Base-by-base conservation (phyloP, 2,888 invertebrate species). In the Xestobium rufovillosum region DNA sequence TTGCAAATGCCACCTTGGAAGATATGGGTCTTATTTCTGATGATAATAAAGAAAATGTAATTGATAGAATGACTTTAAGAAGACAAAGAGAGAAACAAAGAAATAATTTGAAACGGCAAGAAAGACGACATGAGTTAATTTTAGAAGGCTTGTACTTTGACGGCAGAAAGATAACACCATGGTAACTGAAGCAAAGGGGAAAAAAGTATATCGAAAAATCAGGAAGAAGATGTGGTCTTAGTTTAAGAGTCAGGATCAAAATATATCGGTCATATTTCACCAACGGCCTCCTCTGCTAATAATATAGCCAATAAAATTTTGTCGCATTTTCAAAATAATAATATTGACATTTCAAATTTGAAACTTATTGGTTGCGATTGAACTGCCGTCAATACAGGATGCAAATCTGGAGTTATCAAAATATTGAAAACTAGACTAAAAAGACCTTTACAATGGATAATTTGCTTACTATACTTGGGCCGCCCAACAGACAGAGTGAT, bases 381-480 rank as follows among this genome's bases (percentile, higher is more conserved):
- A 8, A 52, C 46, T 19, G 45, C 36, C 13, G 43, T 42, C n/a
- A 52, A 50, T 32, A 49, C 49, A 4, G 53, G 53, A 4, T 26
- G 30, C 12, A 39, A 49, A 26, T 38, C 39, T 26, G 52, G 52
- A 11, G 44, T 50, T 6, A 51, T 52, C 14, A 29, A 17, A n/a
- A 33, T 36, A 8, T 14, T 53, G 6, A 48, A 55, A 41, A 34
- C 36, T 26, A 12, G 44, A 13, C 29, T 50, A 13, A 19, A 41
- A 13, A 41, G 38, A 36, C 48, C 46, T 9, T 38, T 51, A 16
- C 50, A 53, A 37, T 52, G 49, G 51, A 33, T 39, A 30, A 32
- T 53, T 19, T 53, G 50, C 31, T 23, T 42, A 27, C n/a, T n/a
- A n/a, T n/a, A n/a, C n/a, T n/a, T n/a, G n/a, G n/a, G n/a, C n/a